A percentile compares a stretch with the other conserved stretches of the same genome.
These are phyloP conservation scores for Theretra japonica DNA, from an alignment of 2,888 invertebrate genomes.

Conservation along the genomic window DNA sequence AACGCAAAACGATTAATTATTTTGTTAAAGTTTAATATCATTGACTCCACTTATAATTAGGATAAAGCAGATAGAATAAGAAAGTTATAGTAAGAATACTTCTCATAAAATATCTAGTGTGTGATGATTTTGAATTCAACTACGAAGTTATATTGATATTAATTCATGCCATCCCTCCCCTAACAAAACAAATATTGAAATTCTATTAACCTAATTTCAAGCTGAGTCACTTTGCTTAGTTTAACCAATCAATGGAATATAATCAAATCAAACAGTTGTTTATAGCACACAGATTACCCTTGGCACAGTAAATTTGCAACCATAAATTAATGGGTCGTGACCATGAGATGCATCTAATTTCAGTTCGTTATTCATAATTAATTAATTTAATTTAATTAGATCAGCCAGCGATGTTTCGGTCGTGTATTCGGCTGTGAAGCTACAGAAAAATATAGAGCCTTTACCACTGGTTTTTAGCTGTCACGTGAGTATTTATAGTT, in stretches of 20 bases:
- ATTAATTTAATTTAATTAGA: not conserved
- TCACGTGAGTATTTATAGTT: too few species aligned
- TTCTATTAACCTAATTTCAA: slow-evolving; percentile 37
- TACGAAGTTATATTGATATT: not conserved
- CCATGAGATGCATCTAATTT: slow-evolving; percentile 33
- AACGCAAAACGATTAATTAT: too few species aligned
- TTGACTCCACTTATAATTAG: too few species aligned
- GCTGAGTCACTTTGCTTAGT: slow-evolving; percentile 38
- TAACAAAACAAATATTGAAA: slow-evolving; percentile 18
- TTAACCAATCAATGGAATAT: slow-evolving; percentile 49
- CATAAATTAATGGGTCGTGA: slow-evolving; percentile 45
- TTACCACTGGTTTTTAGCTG: too few species aligned
- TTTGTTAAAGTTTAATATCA: too few species aligned
- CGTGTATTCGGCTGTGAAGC: too few species aligned
- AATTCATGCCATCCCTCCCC: not conserved
- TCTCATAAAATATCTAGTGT: too few species aligned
- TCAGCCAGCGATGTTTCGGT: too few species aligned
- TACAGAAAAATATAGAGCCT: too few species aligned
- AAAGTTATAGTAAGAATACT: too few species aligned
- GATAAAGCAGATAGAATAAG: too few species aligned
- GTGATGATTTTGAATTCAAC: not conserved
- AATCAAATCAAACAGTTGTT: slow-evolving; percentile 48
- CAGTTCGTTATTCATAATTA: not conserved
- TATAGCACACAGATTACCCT: slow-evolving; percentile 45
- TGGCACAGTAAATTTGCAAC: slow-evolving; percentile 37